phyloP scores from a whole-genome alignment of 2,797 vertebrate species.

The Loris lydekkerianus region DNA sequence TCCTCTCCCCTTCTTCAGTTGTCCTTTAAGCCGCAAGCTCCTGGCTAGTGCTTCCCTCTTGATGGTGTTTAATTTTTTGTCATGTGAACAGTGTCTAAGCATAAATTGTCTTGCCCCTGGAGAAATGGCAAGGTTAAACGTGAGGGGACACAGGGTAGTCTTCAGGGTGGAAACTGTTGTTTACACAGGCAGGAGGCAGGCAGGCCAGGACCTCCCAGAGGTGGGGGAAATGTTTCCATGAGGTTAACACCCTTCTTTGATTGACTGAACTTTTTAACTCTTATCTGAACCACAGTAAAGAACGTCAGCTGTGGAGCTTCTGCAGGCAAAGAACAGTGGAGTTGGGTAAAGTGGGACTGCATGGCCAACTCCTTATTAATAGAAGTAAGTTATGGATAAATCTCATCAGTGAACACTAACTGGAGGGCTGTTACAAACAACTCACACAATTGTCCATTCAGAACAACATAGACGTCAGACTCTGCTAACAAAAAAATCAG shows the following conservation, averaged over 20 bases:
- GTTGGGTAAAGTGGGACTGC: neutral
- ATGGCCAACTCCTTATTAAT: neutral
- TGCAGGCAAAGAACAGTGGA: neutral
- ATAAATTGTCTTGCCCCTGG: neutral
- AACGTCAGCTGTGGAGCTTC: neutral
- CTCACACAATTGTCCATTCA: neutral
- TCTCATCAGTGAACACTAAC: neutral
- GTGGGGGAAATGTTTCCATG: neutral
- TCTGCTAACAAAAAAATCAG: neutral
- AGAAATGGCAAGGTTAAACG: slow-evolving; percentile 29
- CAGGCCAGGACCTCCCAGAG: neutral
- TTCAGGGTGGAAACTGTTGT: neutral
- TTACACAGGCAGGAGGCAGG: neutral
- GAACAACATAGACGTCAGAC: slow-evolving; percentile 23
- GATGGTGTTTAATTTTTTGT: slow-evolving; percentile 15
- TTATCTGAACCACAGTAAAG: neutral
- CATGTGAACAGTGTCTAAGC: neutral
- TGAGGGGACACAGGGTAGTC: neutral
- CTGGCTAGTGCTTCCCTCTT: slow-evolving; percentile 26
- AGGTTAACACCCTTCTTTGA: neutral
- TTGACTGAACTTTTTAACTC: neutral
- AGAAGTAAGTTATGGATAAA: neutral
- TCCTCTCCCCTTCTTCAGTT: neutral
- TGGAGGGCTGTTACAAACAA: neutral
- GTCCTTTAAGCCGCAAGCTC: slow-evolving; percentile 35